These are phyloP conservation scores for Beroe ovata DNA, from an alignment of 37 sponge, comb jelly and placozoan genomes.

Conservation along the genomic window DNA sequence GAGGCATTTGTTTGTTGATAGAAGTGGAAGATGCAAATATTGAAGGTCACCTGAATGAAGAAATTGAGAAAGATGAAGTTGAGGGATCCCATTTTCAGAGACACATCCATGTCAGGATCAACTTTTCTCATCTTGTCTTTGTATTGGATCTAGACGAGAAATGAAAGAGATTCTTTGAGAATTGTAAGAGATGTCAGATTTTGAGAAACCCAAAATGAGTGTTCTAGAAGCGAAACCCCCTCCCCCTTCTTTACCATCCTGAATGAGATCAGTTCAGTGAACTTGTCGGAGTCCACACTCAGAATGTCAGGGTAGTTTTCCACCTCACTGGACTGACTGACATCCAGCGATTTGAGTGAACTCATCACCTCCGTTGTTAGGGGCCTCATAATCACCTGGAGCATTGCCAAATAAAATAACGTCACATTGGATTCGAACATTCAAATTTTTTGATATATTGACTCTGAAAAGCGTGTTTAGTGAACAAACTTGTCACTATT, in stretches of 20 bases:
- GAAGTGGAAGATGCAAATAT: too few relatives aligned
- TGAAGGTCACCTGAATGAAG: slow-evolving; percentile 63
- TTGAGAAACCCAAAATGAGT: too few relatives aligned
- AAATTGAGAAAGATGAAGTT: slow-evolving; percentile 56
- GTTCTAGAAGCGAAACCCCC: too few relatives aligned
- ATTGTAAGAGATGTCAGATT: too few relatives aligned
- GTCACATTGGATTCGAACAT: too few relatives aligned
- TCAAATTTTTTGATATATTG: too few relatives aligned
- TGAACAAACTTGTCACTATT: too few relatives aligned
- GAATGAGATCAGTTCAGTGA: slow-evolving; percentile 48
- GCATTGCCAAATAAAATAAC: too few relatives aligned
- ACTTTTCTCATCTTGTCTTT: background rate
- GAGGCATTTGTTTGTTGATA: too few relatives aligned
- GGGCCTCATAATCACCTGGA: slow-evolving; percentile 23
- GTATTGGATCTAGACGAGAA: slow-evolving; percentile 51
- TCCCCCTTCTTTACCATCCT: slow-evolving; percentile 17
- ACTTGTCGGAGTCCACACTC: background rate
- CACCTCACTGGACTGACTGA: background rate
- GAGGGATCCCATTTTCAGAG: slow-evolving; percentile 31
- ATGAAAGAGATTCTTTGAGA: too few relatives aligned
- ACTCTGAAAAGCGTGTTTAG: too few relatives aligned
- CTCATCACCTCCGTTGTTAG: slow-evolving; percentile 5
- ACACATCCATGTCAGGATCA: slow-evolving; percentile 36
- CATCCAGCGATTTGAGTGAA: slow-evolving; percentile 34
- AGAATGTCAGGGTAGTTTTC: background rate